Conservation (phyloP, 2,797 vertebrate genomes). For the Peromyscus aztecus region DNA sequence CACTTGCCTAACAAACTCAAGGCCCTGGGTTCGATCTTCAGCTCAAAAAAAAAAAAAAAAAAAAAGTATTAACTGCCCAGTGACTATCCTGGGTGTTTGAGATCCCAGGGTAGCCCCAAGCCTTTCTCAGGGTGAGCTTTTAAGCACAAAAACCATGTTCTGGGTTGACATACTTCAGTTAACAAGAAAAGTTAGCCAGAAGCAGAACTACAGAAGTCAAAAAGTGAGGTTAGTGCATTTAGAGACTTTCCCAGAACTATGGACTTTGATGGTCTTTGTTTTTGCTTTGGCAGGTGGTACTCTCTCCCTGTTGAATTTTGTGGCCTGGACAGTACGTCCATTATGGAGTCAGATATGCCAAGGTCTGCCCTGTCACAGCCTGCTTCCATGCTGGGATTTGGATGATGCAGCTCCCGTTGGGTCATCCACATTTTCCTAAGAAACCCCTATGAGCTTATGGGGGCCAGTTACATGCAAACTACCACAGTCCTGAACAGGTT, state of each 20-base stretch:
- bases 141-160: not conserved
- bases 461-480: not conserved
- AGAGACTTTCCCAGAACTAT: not conserved
- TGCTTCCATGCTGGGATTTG: not conserved
- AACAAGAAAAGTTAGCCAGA: not conserved
- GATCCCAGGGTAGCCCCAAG: not conserved
- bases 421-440: not conserved
- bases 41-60: no score
- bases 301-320: not conserved
- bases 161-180: not conserved
- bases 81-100: not conserved
- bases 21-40: no score
- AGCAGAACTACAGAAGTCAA: not conserved
- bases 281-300: not conserved
- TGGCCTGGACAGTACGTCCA: not conserved
- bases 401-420: no score
- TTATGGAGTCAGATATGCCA: not conserved
- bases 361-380: not conserved
- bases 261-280: not conserved
- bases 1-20: no score
- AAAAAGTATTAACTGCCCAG: not conserved
- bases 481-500: not conserved
- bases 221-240: not conserved
- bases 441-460: not conserved
- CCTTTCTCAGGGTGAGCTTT: not conserved